Base-by-base conservation (phyloP, 30 jellyfish, hydroid and myxozoan genomes). In the Hydractinia symbiolongicarpus region DNA sequence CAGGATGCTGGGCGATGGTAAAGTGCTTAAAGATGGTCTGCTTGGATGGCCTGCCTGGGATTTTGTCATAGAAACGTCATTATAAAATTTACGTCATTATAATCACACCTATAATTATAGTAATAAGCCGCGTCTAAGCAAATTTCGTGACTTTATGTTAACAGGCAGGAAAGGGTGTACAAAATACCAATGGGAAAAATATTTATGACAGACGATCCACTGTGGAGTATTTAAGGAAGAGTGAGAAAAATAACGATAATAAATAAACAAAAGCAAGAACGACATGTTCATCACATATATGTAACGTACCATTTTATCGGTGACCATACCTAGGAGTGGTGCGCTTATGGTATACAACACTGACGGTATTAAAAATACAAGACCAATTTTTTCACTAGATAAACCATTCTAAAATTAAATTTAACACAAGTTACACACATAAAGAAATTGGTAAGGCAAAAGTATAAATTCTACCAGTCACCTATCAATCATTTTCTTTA, bases 311-410 rank as follows among this genome's bases (percentile, higher is more conserved):
- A 16, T 56, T 62, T 72, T 82, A 67, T 89, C 94, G 7, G 90
- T 76, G 5, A 89, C 9, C 68, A 52, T 16, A 14, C 96, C 96
- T 16, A 66, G 8, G 0, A 74, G 50, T 16, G 97, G 97, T 3
- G 97, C 92, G 15, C 73, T 55, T 21, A 84, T 55, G 4, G 95
- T 89, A 73, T 89, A 89, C 55, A 86, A 67, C 8, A 76, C 95
- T 7, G 97, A 82, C 4, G 89, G 88, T n/a, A 85, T 60, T 61
- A 89, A 77, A 62, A 89, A 89, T 76, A 84, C 73, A 16, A 89
- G 52, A 30, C 97, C 97, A 79, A 89, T 82, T 73, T 87, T 53
- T 20, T 51, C 74, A 64, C 51, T n/a, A n/a, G 74, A 64, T 64
- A 64, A n/a, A 51, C 74, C 40, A 64, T 64, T 13, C 74, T 64